A percentile compares a stretch with the other conserved stretches of the same genome.
phyloP scores from a whole-genome alignment of 2,113 vertebrate genomes.

The Chloropsis hardwickii region DNA sequence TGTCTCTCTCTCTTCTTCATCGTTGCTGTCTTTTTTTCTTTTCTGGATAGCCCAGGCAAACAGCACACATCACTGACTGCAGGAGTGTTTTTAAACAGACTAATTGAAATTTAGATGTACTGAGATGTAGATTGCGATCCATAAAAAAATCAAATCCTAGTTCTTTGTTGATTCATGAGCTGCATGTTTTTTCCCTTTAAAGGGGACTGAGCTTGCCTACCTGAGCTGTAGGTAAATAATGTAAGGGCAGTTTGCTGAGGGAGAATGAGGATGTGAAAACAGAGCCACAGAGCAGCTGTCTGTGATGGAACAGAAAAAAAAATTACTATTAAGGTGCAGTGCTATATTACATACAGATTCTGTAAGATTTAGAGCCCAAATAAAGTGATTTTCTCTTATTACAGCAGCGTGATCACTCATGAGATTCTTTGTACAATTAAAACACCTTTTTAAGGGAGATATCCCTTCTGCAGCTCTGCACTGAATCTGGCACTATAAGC shows the following conservation, averaged over 20 bases:
- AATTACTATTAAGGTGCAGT: not conserved
- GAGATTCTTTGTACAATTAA: not conserved
- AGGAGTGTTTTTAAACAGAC: not conserved
- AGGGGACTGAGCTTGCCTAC: not conserved
- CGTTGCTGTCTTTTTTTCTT: not conserved
- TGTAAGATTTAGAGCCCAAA: not conserved
- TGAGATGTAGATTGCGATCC: not conserved
- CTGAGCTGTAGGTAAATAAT: constrained; percentile 3
- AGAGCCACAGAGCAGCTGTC: not conserved
- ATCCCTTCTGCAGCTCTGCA: not conserved
- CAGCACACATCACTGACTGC: constrained; percentile 3
- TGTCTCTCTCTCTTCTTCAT: not conserved
- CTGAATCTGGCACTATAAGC: constrained; percentile 26
- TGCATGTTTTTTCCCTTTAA: not conserved
- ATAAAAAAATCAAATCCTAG: not conserved
- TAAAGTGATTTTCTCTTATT: not conserved
- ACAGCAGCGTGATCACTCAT: not conserved
- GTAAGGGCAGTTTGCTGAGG: not conserved
- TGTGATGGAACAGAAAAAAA: not conserved
- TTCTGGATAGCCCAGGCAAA: not conserved
- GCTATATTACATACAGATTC: not conserved
- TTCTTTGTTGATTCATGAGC: not conserved
- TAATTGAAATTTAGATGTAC: constrained; percentile 24
- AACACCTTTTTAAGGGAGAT: not conserved
- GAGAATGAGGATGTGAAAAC: not conserved